Evolutionary conservation across 2,888 invertebrate genomes (phyloP), one percentile per base, ranked within the genome.

Genomic region (Eugnorisma glareosa): DNA sequence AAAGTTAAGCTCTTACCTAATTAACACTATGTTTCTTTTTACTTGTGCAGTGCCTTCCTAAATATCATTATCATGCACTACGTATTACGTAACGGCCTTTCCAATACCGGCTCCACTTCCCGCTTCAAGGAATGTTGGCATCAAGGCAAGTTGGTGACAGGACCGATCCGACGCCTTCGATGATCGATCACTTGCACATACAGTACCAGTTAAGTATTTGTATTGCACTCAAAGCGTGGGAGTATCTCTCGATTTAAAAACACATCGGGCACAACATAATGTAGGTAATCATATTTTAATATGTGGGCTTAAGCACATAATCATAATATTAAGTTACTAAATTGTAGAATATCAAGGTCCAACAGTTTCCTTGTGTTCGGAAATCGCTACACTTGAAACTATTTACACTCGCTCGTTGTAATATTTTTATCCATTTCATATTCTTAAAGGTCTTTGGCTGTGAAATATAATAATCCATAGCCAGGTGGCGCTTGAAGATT

Each of bases 111-210:
- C 73, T 78, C 64, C 24, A 92, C 93, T 95, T 95, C 95, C 95
- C 93, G 94, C 87, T 93, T 89, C 79, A 83, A 89, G 92, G 95
- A 95, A 95, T 95, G 95, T 89, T 85, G 88, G 63, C 80, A 88
- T 86, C 95, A 95, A 95, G 95, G 95, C 92, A 84, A 93, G 89
- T 91, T 77, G 89, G 93, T 93, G 93, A 92, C 92, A 90, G 92
- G 89, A 86, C 81, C 83, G 85, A 87, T 80, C 83, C 79, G 79
- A 83, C 82, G 77, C 73, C 70, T 81, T 77, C 73, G 67, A 75
- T 82, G 61, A 81, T 85, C 77, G 73, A 83, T 85, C 70, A 81
- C 74, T 82, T 73, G 48, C 37, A 82, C 78, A 43, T 35, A 74
- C 21, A 75, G 57, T 43, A 82, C 79, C 75, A 67, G 57, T 81